These are phyloP conservation scores for Netelia inedita DNA, from an alignment of 2,888 invertebrate genomes.

Conservation along the genomic window DNA sequence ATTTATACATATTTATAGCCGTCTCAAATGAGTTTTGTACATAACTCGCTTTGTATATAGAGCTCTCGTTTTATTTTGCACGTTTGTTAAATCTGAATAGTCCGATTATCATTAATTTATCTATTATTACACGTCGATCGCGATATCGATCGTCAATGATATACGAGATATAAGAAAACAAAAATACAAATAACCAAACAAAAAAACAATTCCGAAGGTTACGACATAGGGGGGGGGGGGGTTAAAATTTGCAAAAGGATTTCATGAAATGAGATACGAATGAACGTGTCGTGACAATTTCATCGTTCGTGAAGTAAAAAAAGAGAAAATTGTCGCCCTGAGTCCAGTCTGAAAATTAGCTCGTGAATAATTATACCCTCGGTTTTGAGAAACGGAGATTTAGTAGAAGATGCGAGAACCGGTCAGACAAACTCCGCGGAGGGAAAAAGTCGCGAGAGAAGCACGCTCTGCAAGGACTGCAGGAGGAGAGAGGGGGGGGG, in stretches of 20 bases:
- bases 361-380: constrained; percentile 16
- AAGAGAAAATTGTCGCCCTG: not conserved
- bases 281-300: too few species aligned
- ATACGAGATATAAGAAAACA: too few species aligned
- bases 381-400: constrained; percentile 12
- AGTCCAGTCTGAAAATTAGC: constrained; percentile 11
- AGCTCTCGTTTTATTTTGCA: not conserved
- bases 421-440: constrained; percentile 37
- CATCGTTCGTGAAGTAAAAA: too few species aligned
- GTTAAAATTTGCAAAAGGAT: too few species aligned
- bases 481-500: not conserved
- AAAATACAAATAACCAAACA: too few species aligned
- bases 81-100: not conserved
- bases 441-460: not conserved
- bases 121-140: not conserved
- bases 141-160: too few species aligned
- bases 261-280: too few species aligned
- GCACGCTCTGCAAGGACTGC: not conserved
- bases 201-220: too few species aligned
- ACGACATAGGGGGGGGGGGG: too few species aligned
- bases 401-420: constrained; percentile 54
- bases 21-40: not conserved
- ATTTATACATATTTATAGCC: constrained; percentile 40
- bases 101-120: not conserved
- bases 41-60: not conserved